Evolutionary conservation across 2,113 vertebrate genomes (phyloP).

Genomic region (Chinchilla lanigera): DNA sequence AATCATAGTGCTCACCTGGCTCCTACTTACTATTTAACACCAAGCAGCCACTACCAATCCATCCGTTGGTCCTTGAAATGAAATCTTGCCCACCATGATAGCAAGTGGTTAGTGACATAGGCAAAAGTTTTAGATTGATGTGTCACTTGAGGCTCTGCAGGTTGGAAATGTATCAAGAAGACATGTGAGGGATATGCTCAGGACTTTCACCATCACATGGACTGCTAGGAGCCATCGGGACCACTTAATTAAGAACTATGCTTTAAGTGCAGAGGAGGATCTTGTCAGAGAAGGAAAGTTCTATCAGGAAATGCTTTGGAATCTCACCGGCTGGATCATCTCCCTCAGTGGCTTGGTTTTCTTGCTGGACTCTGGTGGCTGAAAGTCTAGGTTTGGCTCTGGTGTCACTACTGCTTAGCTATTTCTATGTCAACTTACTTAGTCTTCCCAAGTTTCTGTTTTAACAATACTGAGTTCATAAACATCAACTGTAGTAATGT

Average conservation of each 20-base stretch:
- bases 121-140: neutral
- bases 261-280: neutral
- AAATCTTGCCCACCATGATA: neutral
- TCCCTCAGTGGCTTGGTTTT: neutral
- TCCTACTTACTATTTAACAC: neutral
- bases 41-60: neutral
- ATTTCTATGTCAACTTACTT: neutral
- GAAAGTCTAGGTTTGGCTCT: neutral
- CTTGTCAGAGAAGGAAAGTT: neutral
- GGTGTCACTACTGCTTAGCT: neutral
- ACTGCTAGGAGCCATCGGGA: neutral
- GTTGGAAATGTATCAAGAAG: neutral
- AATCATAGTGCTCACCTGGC: neutral
- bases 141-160: neutral
- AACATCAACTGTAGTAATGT: neutral
- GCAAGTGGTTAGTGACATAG: neutral
- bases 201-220: neutral
- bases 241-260: neutral
- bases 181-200: neutral
- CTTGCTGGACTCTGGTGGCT: neutral
- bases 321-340: neutral
- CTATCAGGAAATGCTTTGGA: neutral
- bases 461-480: neutral
- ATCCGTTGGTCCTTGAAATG: neutral
- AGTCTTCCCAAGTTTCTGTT: neutral